These are phyloP conservation scores for Actinia tenebrosa DNA, from an alignment of 64 coral and sea anemone genomes.

Conservation along the genomic window DNA sequence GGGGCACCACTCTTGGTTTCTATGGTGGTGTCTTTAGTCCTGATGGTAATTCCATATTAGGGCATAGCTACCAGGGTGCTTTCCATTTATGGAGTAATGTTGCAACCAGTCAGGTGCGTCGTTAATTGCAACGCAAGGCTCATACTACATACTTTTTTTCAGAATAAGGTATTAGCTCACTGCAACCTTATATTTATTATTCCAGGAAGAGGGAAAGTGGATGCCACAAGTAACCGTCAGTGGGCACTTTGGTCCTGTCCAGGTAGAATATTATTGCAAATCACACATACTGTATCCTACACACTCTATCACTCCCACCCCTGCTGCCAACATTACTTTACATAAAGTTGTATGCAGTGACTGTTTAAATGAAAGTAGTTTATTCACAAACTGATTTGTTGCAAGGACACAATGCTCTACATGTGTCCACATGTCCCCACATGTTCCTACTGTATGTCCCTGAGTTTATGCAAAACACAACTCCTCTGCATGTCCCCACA, in stretches of 20 bases:
- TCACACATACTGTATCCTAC: no score
- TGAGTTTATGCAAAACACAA: no score
- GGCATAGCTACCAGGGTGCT: conserved; percentile 90
- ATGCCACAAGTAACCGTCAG: conserved; percentile 57
- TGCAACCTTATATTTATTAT: neutral
- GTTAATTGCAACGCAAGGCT: neutral
- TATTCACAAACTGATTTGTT: no score
- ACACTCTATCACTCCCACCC: no score
- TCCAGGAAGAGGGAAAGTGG: conserved; percentile 35
- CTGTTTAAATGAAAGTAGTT: no score
- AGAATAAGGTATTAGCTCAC: neutral
- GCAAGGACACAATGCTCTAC: no score
- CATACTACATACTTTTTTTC: neutral
- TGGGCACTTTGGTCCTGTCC: conserved; percentile 89
- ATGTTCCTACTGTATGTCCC: no score
- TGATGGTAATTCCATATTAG: conserved; percentile 72
- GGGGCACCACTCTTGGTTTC: conserved; percentile 84
- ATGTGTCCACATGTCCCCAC: no score
- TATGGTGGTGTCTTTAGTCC: conserved; percentile 87
- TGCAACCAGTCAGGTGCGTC: neutral
- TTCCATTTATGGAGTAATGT: conserved; percentile 76
- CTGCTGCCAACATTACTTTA: no score
- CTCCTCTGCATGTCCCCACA: no score
- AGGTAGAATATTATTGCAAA: conserved; percentile 31
- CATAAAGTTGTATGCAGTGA: no score